phyloP scores from a whole-genome alignment of 2,888 invertebrate species.

The Ophion costatus region DNA sequence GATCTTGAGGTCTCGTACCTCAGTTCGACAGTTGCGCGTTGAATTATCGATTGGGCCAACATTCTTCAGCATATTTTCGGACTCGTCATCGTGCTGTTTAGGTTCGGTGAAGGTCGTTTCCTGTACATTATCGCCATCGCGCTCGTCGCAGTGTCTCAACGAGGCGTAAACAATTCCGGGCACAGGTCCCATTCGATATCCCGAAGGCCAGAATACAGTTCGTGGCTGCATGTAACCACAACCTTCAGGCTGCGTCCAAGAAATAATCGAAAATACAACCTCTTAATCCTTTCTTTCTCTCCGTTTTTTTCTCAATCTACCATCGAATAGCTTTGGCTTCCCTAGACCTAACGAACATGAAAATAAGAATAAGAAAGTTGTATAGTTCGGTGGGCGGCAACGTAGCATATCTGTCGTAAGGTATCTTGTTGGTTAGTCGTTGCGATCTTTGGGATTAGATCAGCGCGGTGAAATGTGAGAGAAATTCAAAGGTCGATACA shows the following conservation, averaged over 20 bases:
- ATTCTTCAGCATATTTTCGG: conserved; percentile 58
- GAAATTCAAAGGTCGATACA: not conserved
- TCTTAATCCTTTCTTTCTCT: conserved; percentile 44
- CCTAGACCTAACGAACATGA: conserved; percentile 69
- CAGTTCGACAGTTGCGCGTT: conserved; percentile 55
- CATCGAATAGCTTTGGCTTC: conserved; percentile 36
- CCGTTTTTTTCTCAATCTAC: conserved; percentile 19
- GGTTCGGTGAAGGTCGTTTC: conserved; percentile 69
- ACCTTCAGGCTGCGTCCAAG: conserved; percentile 76
- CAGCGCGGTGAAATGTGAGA: too few relatives aligned
- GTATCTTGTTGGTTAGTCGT: not conserved
- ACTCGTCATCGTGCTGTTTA: conserved; percentile 64
- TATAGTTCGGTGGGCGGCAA: conserved; percentile 10
- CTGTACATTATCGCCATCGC: conserved; percentile 70
- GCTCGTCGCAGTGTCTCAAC: conserved; percentile 72
- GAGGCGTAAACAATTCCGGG: conserved; percentile 76
- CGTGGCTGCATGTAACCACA: conserved; percentile 81
- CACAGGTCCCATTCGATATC: conserved; percentile 74
- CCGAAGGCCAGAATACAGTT: conserved; percentile 75
- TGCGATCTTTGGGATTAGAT: not conserved
- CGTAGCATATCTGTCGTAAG: not conserved
- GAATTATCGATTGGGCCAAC: conserved; percentile 56
- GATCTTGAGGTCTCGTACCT: conserved; percentile 50
- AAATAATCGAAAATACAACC: conserved; percentile 70
- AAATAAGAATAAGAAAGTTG: conserved; percentile 58